Evolutionary conservation across 1,140 invertebrate species (phyloP).

Genomic region (Sitodiplosis mosellana): DNA sequence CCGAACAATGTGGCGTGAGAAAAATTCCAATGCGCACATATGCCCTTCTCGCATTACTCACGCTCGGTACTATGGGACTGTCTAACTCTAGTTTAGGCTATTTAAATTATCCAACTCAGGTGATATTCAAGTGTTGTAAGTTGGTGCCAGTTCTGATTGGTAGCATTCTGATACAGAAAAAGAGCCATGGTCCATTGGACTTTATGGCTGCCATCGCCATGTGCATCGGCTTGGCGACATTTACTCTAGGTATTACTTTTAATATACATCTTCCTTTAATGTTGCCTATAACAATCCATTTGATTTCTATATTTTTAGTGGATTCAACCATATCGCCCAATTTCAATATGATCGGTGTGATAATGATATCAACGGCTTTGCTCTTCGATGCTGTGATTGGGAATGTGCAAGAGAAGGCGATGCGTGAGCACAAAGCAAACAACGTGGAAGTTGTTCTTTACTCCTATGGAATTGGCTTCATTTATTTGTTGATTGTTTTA

Average conservation of each 20-base stretch:
- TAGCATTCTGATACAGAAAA: constrained; percentile 79
- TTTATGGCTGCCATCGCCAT: constrained; percentile 68
- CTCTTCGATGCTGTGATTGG: constrained; percentile 87
- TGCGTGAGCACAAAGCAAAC: constrained; percentile 61
- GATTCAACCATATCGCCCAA: constrained; percentile 79
- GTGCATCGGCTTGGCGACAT: constrained; percentile 81
- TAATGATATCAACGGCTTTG: constrained; percentile 73
- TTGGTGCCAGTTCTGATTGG: constrained; percentile 87
- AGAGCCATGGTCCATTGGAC: constrained; percentile 67
- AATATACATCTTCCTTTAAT: constrained; percentile 3
- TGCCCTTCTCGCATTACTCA: constrained; percentile 62
- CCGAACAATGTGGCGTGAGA: constrained; percentile 43
- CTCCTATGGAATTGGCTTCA: constrained; percentile 75
- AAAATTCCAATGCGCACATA: constrained; percentile 67
- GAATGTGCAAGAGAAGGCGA: constrained; percentile 89
- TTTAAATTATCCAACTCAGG: constrained; percentile 84
- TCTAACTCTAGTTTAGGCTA: constrained; percentile 91
- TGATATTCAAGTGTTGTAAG: constrained; percentile 95
- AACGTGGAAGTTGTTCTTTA: constrained; percentile 89
- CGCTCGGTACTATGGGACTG: constrained; percentile 79
- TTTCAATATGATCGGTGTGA: constrained; percentile 64
- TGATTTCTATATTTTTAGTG: constrained; percentile 38
- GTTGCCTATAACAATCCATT: neutral
- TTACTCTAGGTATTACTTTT: constrained; percentile 53
- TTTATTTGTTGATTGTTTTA: constrained; percentile 67